Base-by-base conservation (phyloP, 2,113 vertebrate species). In the Cervus canadensis region DNA sequence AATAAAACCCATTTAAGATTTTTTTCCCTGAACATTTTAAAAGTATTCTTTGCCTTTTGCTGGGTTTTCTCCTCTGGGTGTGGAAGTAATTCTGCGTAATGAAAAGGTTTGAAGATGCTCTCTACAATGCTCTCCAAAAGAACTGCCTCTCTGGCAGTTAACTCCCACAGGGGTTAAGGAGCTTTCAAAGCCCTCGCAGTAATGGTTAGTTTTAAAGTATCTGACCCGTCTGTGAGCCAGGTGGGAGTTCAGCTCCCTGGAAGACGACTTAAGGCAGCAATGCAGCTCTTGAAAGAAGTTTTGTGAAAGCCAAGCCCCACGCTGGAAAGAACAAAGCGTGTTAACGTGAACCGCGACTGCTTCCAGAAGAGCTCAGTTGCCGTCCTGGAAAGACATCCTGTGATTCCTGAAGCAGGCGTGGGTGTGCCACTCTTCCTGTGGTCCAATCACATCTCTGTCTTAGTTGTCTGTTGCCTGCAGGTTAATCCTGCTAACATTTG, bases 121-220 rank as follows among this genome's bases (percentile, higher is more conserved):
- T 94, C 82, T 94, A 88, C 88, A 91, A 56, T 86, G 59, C 33
- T 81, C 30, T 89, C 14, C 10, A 14, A 56, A 71, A 89, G 87
- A 96, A 71, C 71, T 15, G 16, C 14, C 13, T 79, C 64, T 82
- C 85, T 79, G 64, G 76, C 56, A 85, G 76, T 87, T 87, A 60
- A 84, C 84, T 96, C 96, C 50, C 67, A 33, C 0, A 12, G 45
- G 71, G 30, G 15, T 40, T 78, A 86, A 91, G 82, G 52, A 79
- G 62, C 97, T 97, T 96, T 88, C 88, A 94, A 83, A 59, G 33
- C 19, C 50, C 60, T 96, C 50, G 33, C 13, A 71, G 9, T 50
- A 56, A 60, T 62, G 36, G 88, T 83, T 91, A 45, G 48, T 59
- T 90, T 86, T 93, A 84, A 95, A 95, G 94, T 89, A 17, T 96